Percentiles rank a stretch among this genome's conserved stretches.
Evolutionary conservation across 1,140 invertebrate species (phyloP).

Genomic region (Lordiphosa clarofinis): DNA sequence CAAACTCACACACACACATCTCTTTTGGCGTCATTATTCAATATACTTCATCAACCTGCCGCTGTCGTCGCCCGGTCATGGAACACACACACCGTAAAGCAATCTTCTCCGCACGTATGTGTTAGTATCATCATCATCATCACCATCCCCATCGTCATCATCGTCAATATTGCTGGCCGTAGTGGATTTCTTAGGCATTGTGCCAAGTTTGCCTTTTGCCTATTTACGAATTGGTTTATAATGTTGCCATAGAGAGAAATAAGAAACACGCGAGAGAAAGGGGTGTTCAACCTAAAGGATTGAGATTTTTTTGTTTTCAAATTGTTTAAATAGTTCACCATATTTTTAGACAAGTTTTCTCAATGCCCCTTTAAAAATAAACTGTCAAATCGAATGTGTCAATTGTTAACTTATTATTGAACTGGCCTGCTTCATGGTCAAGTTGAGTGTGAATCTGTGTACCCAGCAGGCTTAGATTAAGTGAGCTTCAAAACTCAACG

Average conservation of each 20-base stretch:
- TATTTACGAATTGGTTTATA: constrained; percentile 20
- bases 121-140: constrained; percentile 19
- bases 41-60: constrained; percentile 69
- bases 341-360: background rate
- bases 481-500: too few species aligned
- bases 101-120: constrained; percentile 12
- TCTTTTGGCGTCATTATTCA: constrained; percentile 69
- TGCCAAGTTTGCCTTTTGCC: constrained; percentile 41
- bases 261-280: background rate
- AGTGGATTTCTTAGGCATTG: constrained; percentile 47
- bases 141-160: constrained; percentile 22
- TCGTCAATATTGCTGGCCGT: constrained; percentile 14
- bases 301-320: constrained; percentile 16
- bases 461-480: too few species aligned
- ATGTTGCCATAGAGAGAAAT: background rate
- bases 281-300: constrained; percentile 29
- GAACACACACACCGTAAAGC: constrained; percentile 39
- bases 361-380: too few species aligned
- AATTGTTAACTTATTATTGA: too few species aligned
- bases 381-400: too few species aligned
- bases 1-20: background rate
- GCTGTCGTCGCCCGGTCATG: constrained; percentile 54
- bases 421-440: too few species aligned
- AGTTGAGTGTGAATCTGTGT: too few species aligned
- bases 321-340: background rate